These are phyloP conservation scores for Araneus ventricosus DNA, from an alignment of 1,140 invertebrate genomes.

Conservation along the genomic window DNA sequence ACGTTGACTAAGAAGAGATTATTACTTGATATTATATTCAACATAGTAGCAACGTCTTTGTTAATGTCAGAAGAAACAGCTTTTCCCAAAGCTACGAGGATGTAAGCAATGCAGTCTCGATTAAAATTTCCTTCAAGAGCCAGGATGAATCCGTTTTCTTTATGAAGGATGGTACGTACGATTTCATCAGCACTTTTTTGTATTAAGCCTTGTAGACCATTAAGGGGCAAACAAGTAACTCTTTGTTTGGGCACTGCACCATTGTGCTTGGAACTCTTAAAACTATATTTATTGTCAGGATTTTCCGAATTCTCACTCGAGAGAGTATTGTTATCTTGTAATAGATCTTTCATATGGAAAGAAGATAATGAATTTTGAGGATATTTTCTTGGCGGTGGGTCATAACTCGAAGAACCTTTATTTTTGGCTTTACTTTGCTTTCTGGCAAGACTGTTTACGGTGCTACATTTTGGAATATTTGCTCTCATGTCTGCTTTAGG, in stretches of 20 bases:
- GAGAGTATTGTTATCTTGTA: not conserved
- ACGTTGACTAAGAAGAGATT: not conserved
- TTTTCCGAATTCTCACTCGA: no score
- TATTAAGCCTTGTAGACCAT: not conserved
- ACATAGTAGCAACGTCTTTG: not conserved
- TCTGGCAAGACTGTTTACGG: no score
- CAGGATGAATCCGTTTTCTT: slow-evolving; percentile 18
- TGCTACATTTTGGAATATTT: no score
- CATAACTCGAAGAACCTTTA: no score
- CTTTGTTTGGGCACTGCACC: not conserved
- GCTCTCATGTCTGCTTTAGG: no score
- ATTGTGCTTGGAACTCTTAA: not conserved
- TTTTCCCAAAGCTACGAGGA: slow-evolving; percentile 7
- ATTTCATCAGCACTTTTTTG: not conserved
- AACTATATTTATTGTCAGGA: no score
- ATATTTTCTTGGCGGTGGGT: no score
- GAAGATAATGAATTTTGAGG: no score
- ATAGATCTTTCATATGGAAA: not conserved
- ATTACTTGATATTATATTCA: not conserved
- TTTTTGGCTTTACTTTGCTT: no score
- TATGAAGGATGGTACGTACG: not conserved
- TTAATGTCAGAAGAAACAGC: not conserved
- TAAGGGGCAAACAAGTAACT: not conserved
- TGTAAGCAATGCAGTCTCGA: slow-evolving; percentile 18
- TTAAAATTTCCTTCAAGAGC: not conserved